Conservation (phyloP, 2,113 vertebrate genomes). For the Alces alces region DNA sequence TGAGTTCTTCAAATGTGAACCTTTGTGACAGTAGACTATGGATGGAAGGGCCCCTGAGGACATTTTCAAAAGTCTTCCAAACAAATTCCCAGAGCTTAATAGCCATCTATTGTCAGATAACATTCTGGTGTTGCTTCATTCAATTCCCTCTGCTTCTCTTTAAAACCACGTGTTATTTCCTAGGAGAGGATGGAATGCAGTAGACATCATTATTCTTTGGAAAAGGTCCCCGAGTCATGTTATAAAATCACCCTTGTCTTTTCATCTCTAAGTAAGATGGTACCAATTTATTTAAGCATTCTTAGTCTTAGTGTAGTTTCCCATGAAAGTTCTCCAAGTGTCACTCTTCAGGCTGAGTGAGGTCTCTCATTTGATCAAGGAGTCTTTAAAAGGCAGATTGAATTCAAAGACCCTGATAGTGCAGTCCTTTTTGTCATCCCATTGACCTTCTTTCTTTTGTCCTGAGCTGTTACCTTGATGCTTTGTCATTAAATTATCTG, state of each 20-base stretch:
- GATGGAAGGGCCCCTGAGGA: neutral
- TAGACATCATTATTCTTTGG: neutral
- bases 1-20: neutral
- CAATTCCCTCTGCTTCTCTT: neutral
- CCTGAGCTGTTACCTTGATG: neutral
- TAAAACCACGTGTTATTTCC: neutral
- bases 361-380: neutral
- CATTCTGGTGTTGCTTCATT: neutral
- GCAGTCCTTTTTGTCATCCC: neutral
- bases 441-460: neutral
- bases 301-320: neutral
- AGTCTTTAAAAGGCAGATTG: neutral
- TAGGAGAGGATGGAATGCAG: neutral
- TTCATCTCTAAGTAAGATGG: neutral
- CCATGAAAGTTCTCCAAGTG: neutral
- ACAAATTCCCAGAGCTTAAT: neutral
- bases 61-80: neutral
- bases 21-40: neutral
- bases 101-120: neutral
- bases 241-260: neutral
- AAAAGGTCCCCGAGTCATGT: neutral
- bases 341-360: neutral
- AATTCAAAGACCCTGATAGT: neutral
- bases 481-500: neutral
- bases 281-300: neutral